Evolutionary conservation across 1,140 invertebrate genomes (phyloP), one percentile per base, ranked within the genome.

Genomic region (Bilobella aurantiaca): DNA sequence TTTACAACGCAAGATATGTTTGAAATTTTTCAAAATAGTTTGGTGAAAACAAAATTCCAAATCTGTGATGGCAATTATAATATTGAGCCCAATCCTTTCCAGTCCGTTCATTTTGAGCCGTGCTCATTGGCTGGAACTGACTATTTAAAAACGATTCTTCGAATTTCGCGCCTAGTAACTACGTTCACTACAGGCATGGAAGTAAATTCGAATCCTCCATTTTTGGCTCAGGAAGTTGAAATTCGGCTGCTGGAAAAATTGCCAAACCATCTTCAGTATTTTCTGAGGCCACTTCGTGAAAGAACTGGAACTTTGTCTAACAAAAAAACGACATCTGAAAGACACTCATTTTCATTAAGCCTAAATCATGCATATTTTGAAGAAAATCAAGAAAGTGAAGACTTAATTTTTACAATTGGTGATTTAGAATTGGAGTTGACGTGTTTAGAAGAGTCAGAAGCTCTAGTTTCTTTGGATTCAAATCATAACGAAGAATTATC

Each of bases 191-290:
- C 59, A 12, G 68, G 68, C 2, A 28, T 66, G 37, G 68, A 69
- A 63, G 49, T 69, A 25, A 49, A 21, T 31, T 31, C 49, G 2
- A 58, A 63, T 12, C n/a, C 61, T 1, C 68, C 68, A 18, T 69
- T 66, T 34, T 63, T 14, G n/a, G 59, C 64, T 58, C 62, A 49
- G 27, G 42, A 49, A n/a, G 61, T 49, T 18, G 60, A 63, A 3
- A 53, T 63, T 32, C 64, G 68, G 42, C 27, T 69, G 0, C n/a
- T 69, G 8, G 25, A 23, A 16, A 23, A 62, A 23, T 30, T 69
- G 0, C 64, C 65, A 21, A 61, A 69, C 28, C 64, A 69, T 46
- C 56, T 69, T 25, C 68, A 69, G 46, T 29, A 63, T 58, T 63
- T 69, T 12, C 14, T 37, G 3, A 37, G 67, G 27, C 63, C 67